Percentiles rank a stretch among this genome's conserved stretches.
Conservation (phyloP, 2,797 vertebrate genomes). For the Galaxias olidus region DNA sequence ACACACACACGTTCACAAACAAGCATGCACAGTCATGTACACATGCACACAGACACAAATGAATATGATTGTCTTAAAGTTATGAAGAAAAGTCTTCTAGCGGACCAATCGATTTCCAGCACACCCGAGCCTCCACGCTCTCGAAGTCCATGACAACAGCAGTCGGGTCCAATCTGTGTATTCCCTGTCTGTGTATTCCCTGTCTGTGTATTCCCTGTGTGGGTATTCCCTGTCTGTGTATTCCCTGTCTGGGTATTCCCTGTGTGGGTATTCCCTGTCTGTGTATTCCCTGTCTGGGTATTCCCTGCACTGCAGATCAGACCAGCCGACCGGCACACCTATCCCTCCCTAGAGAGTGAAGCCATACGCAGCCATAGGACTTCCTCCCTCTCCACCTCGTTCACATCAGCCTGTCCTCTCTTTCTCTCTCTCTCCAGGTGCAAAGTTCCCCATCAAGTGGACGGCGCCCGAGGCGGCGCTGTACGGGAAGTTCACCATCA, state of each 20-base stretch:
- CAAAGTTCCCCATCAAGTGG: too few relatives aligned
- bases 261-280: too few relatives aligned
- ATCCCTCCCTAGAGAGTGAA: neutral
- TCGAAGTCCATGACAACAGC: neutral
- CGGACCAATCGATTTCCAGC: neutral
- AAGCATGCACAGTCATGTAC: constrained; percentile 16
- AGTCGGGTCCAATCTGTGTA: constrained; percentile 11
- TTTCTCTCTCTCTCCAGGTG: constrained; percentile 72
- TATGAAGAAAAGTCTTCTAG: constrained; percentile 22
- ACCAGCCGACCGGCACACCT: neutral
- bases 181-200: neutral
- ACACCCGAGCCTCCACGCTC: neutral
- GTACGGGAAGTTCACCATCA: constrained; percentile 97
- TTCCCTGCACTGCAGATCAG: neutral
- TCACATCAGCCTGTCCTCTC: neutral
- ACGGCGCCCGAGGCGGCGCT: too few relatives aligned
- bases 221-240: neutral
- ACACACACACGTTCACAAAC: constrained; percentile 7
- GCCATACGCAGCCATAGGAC: neutral
- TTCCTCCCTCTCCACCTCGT: neutral
- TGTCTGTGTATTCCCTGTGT: neutral
- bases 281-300: too few relatives aligned
- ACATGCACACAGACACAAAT: constrained; percentile 5
- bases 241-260: too few relatives aligned
- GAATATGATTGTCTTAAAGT: constrained; percentile 18